Evolutionary conservation across 1,140 invertebrate species (phyloP), one percentile per base, ranked within the genome.

Genomic region (Zaprionus camerounensis): DNA sequence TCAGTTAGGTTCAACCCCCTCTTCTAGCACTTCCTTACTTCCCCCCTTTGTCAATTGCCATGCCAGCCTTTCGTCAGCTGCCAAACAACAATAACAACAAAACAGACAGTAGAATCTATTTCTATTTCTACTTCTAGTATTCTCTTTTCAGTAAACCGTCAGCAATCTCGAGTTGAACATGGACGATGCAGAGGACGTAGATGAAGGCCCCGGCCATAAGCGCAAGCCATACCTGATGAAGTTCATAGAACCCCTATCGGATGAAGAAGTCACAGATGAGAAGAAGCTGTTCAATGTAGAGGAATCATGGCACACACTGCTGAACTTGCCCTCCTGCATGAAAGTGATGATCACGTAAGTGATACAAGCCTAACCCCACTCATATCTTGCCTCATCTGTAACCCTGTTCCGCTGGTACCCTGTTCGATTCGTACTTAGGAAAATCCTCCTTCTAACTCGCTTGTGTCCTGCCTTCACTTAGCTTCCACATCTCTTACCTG

Each of bases 261-360:
- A 91, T 17, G 86, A 91, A 7, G 86, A 91, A 13, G 17, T 80
- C 1, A 26, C 28, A 0, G 86, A 90, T 26, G 6, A 66, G 12
- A 46, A 65, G 6, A 53, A 57, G 12, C 44, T 90, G 0, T 92
- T 77, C 62, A 91, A 81, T 78, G 74, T 91, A 1, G 67, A 71
- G 20, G 83, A 87, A 26, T 88, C 91, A 5, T 92, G 91, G 91
- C 74, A 81, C 17, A 87, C 80, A 1, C 69, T 92, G 0, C 74
- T 91, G 1, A 34, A 12, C 0, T 9, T 92, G 68, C 59, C 77
- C 51, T 87, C 67, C 12, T 92, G 91, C 53, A 78, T 88, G 34
- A 81, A 77, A 57, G 78, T 91, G n/a, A 91, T 92, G 80, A 62
- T 92, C n/a, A 76, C 76, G 91, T 91, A 61, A 74, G 82, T 82